Evolutionary conservation across 2,113 vertebrate species (phyloP), one percentile per base, ranked within the genome.

Genomic region (Phrynocephalus versicolor): DNA sequence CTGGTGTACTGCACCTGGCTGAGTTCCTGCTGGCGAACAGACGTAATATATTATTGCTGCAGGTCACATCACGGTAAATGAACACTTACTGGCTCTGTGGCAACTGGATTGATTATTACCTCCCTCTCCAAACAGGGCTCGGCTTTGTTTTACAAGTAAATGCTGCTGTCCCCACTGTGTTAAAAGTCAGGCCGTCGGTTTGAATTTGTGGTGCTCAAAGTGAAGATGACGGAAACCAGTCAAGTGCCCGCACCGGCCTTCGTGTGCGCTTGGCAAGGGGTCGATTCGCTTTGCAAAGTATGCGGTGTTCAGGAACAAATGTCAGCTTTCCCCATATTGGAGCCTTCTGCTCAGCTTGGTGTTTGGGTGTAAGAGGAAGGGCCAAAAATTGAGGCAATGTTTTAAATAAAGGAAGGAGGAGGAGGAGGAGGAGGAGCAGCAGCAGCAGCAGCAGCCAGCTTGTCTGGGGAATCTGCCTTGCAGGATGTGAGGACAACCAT

Each of bases 41-140:
- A 78, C 89, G 37, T 92, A 78, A 89, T 92, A 45, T 88, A 86
- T 93, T 93, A 91, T 89, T 91, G 91, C 90, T 90, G 16, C 88
- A 84, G 95, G 95, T 96, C 94, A 77, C 69, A 27, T 35, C 83
- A 95, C 94, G 92, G 95, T 96, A 96, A 96, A 96, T 96, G 95
- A 96, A 91, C 93, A 84, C 90, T 96, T 95, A 92, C 35, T 74
- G 91, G 92, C 65, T 35, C 92, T 16, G 30, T 93, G 94, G 94
- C 95, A 94, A 90, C 92, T 80, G 90, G 93, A 96, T 96, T 93
- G 96, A 96, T 96, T 91, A 15, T 89, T 33, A 39, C 85, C 82
- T 90, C 93, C 87, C 86, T 90, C 90, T 91, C 85, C 69, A 79
- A 90, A 94, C 88, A 85, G 84, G 82, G 65, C 62, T 81, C 88